phyloP scores from a whole-genome alignment of 2,888 invertebrate species.

The Tipula lateralis region DNA sequence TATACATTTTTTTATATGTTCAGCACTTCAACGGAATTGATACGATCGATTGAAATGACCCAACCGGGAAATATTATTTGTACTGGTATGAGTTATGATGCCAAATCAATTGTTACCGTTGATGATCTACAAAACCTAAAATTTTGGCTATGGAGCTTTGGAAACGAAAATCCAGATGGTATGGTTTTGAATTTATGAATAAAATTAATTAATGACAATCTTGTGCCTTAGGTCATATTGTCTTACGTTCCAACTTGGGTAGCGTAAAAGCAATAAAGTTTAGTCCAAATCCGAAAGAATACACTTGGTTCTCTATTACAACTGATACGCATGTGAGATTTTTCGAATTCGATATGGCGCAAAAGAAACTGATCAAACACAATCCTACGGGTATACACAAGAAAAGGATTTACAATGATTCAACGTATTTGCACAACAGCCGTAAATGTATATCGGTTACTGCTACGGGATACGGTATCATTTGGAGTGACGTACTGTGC shows the following conservation, averaged over 20 bases:
- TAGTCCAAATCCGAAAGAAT: slow-evolving; percentile 31
- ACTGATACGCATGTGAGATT: slow-evolving; percentile 33
- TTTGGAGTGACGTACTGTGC: slow-evolving; percentile 53
- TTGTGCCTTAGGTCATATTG: background rate
- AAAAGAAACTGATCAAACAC: slow-evolving; percentile 39
- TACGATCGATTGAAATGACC: background rate
- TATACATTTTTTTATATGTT: background rate
- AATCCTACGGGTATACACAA: slow-evolving; percentile 29
- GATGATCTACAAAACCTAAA: slow-evolving; percentile 50
- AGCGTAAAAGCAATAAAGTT: slow-evolving; percentile 33
- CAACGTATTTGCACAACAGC: slow-evolving; percentile 52
- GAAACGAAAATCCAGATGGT: slow-evolving; percentile 54
- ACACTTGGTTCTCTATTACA: slow-evolving; percentile 34
- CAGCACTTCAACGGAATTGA: background rate
- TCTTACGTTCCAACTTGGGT: slow-evolving; percentile 32
- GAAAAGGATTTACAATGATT: slow-evolving; percentile 44
- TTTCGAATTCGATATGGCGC: background rate
- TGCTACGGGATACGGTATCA: slow-evolving; percentile 50
- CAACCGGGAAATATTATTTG: background rate
- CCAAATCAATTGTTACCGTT: slow-evolving; percentile 38
- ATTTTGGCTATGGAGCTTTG: slow-evolving; percentile 62
- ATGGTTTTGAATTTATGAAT: slow-evolving; percentile 31
- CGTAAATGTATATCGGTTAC: slow-evolving; percentile 53
- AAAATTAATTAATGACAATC: too few species aligned
- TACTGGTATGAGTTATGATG: slow-evolving; percentile 30